Evolutionary conservation across 2,888 invertebrate species (phyloP).

Genomic region (Helleia helle): DNA sequence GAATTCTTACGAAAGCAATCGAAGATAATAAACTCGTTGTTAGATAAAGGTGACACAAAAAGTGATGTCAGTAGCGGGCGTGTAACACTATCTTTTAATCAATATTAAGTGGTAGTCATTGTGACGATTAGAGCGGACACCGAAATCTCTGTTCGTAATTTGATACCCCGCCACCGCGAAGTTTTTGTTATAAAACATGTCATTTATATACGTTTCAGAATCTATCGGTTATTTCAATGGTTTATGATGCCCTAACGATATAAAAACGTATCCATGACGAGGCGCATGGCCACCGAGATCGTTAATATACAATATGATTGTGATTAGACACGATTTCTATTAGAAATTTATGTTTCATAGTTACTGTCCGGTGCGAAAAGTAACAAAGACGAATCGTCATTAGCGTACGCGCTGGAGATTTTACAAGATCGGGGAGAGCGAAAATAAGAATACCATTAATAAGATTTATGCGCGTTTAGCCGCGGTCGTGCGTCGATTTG

Average conservation of each 20-base stretch:
- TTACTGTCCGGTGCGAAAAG: constrained; percentile 18
- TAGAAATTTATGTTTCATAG: constrained; percentile 35
- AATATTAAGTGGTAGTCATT: constrained; percentile 72
- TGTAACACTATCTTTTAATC: constrained; percentile 71
- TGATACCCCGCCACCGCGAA: constrained; percentile 31
- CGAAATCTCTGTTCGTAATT: constrained; percentile 59
- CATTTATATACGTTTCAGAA: not conserved
- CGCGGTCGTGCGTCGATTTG: constrained; percentile 65
- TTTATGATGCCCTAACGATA: constrained; percentile 4
- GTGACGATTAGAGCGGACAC: constrained; percentile 68
- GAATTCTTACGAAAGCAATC: constrained; percentile 46
- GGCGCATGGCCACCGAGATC: not conserved
- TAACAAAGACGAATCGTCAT: constrained; percentile 36
- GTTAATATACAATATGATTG: constrained; percentile 48
- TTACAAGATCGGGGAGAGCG: constrained; percentile 52
- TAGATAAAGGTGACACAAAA: constrained; percentile 65
- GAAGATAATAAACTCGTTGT: constrained; percentile 64
- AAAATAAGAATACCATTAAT: constrained; percentile 66
- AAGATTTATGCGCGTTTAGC: constrained; percentile 66
- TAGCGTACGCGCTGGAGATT: constrained; percentile 46
- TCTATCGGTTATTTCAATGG: not conserved
- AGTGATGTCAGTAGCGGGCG: constrained; percentile 65
- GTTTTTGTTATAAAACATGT: constrained; percentile 12
- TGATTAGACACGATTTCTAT: constrained; percentile 47
- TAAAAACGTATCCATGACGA: not conserved